Evolutionary conservation across 2,888 invertebrate genomes (phyloP).

Genomic region (Anticlea derivata): DNA sequence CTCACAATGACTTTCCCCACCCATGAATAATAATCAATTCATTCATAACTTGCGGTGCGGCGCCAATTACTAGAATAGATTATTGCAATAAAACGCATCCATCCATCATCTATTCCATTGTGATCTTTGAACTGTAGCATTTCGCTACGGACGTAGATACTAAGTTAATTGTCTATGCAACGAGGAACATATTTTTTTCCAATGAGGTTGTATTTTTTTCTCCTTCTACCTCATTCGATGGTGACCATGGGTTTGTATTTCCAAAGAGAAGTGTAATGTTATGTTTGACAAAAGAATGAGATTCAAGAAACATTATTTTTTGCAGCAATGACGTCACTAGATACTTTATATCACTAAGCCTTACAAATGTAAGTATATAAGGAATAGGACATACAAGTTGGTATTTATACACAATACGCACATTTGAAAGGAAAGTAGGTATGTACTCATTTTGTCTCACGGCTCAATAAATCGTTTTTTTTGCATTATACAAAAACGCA

Average conservation of each 20-base stretch:
- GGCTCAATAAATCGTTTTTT: slow-evolving; percentile 16
- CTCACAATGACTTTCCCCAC: neutral
- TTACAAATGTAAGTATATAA: too few relatives aligned
- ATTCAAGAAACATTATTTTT: too few relatives aligned
- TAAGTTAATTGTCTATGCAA: slow-evolving; percentile 5
- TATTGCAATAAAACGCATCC: slow-evolving; percentile 12
- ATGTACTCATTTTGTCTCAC: slow-evolving; percentile 13
- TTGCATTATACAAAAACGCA: neutral
- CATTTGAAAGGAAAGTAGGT: slow-evolving; percentile 4
- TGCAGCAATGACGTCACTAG: too few relatives aligned
- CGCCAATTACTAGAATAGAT: slow-evolving; percentile 32
- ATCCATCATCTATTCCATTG: neutral
- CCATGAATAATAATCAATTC: slow-evolving; percentile 44
- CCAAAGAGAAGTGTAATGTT: neutral
- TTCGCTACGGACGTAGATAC: neutral
- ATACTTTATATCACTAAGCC: too few relatives aligned
- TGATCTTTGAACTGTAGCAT: slow-evolving; percentile 25
- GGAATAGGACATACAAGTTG: too few relatives aligned
- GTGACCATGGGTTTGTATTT: neutral
- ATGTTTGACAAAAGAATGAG: neutral
- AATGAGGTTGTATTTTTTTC: too few relatives aligned
- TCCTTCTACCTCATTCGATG: neutral
- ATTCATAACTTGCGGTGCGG: slow-evolving; percentile 44
- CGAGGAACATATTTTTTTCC: neutral
- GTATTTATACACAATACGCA: neutral